A percentile compares a stretch with the other conserved stretches of the same genome.
Evolutionary conservation across 2,888 invertebrate species (phyloP).

Genomic region (Phortica magna): DNA sequence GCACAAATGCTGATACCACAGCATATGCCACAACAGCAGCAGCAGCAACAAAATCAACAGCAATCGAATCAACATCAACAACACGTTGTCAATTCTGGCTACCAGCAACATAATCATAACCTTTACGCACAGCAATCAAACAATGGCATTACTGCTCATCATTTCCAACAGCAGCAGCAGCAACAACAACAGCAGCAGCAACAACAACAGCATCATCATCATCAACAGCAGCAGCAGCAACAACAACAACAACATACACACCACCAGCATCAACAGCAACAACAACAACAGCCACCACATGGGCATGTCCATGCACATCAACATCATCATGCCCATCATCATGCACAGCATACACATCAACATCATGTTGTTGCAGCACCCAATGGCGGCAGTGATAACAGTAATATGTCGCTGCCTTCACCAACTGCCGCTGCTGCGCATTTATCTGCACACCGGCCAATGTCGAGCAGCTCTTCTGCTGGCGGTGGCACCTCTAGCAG

Average conservation of each 20-base stretch:
- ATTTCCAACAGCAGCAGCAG: constrained; percentile 77
- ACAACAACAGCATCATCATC: constrained; percentile 50
- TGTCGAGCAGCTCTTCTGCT: constrained; percentile 79
- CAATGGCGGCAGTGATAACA: constrained; percentile 79
- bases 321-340: constrained; percentile 54
- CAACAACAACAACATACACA: constrained; percentile 51
- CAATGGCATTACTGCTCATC: constrained; percentile 59
- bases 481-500: constrained; percentile 79
- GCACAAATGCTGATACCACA: constrained; percentile 69
- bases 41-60: constrained; percentile 79
- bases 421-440: constrained; percentile 79
- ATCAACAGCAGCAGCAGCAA: constrained; percentile 62
- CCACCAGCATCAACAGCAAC: constrained; percentile 55
- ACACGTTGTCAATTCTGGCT: constrained; percentile 78
- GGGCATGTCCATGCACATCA: constrained; percentile 49
- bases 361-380: constrained; percentile 39
- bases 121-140: constrained; percentile 60
- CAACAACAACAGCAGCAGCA: constrained; percentile 73
- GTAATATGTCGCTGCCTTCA: constrained; percentile 88
- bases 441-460: constrained; percentile 64
- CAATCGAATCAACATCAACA: constrained; percentile 81
- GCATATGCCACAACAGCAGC: constrained; percentile 73
- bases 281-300: constrained; percentile 51
- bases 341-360: constrained; percentile 41
- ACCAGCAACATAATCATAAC: constrained; percentile 72